Base-by-base conservation (phyloP, 2,113 vertebrate genomes). In the Rafetus swinhoei region DNA sequence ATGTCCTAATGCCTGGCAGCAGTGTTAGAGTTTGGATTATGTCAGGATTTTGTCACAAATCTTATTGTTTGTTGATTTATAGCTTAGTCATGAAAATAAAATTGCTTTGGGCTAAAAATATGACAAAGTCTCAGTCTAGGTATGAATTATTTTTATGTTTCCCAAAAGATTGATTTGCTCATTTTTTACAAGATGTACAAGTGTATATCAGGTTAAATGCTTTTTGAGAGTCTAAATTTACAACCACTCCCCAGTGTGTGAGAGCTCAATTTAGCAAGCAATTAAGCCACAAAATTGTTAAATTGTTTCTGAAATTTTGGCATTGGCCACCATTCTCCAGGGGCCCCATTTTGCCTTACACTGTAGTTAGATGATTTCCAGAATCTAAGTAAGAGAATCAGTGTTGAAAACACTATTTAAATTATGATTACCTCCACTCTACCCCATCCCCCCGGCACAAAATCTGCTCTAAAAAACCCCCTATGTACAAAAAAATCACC, bases 201-300 rank as follows among this genome's bases (percentile, higher is more conserved):
- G 82, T 95, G n/a, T 55, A 77, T 82, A 93, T 82, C 90, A 91
- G 90, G 5, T 10, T 53, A 74, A 85, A 9, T 82, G 5, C 59
- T 88, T 95, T 74, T 65, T 32, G 29, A 91, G 32, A 79, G 56
- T 90, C 82, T 90, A 72, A 87, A 77, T 94, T 59, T 95, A 96
- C 97, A 85, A 82, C 59, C 96, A 86, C 94, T 88, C 92, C 45
- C 45, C 79, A 97, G 69, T 22, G 29, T 88, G 93, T 59, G 87
- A 89, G 96, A 3, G 69, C 77, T 80, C 96, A 94, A 94, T 94
- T 97, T 96, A 93, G 94, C 92, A 94, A 96, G 90, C 79, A 97
- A 97, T 97, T 97, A 97, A 96, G 95, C 94, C 93, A 94, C 82
- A 97, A 95, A 84, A 9, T 56, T 21, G 81, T 84, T 95, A 94